Base-by-base conservation (phyloP, 2,888 invertebrate genomes). In the Agonopterix alstromeriana region DNA sequence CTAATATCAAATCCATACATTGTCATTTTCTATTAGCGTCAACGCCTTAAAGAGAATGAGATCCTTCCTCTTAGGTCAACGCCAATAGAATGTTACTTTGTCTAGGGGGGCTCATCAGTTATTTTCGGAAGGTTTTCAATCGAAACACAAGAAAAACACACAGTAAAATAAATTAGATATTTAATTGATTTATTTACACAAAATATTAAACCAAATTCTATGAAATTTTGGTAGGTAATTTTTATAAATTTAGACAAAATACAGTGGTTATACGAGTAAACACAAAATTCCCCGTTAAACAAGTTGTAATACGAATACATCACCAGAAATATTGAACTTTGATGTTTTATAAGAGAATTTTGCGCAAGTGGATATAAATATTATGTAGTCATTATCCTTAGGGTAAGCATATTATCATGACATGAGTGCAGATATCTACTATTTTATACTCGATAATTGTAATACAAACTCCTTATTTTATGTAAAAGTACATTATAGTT, bases 101-200 rank as follows among this genome's bases (percentile, higher is more conserved):
- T n/a, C n/a, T n/a, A n/a, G n/a, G n/a, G n/a, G n/a, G n/a, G n/a
- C n/a, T n/a, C n/a, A 3, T 17, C 17, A 17, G 17, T 4, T 17
- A 3, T 3, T 17, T 17, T 17, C 4, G 17, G 4, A 17, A 17
- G 17, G 17, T 17, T n/a, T 9, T n/a, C 10, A 11, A 5, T 11
- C 10, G 42, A 2, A 11, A 8, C 10, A 41, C 10, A 42, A 67
- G 61, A 55, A 70, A 69, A 70, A 70, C 60, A 63, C 63, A 65
- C 59, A 54, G 44, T 64, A 66, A 71, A 72, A 74, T 83, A 79
- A 82, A 82, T 83, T 79, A 82, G 75, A 81, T 84, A 82, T 83
- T 83, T 77, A 73, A 73, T 74, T 70, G 73, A 77, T 89, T 88
- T 89, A 89, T 89, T 89, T 89, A 89, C 89, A 89, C 86, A 85